phyloP scores from a whole-genome alignment of 2,797 vertebrate species.

The Pitangus sulphuratus region DNA sequence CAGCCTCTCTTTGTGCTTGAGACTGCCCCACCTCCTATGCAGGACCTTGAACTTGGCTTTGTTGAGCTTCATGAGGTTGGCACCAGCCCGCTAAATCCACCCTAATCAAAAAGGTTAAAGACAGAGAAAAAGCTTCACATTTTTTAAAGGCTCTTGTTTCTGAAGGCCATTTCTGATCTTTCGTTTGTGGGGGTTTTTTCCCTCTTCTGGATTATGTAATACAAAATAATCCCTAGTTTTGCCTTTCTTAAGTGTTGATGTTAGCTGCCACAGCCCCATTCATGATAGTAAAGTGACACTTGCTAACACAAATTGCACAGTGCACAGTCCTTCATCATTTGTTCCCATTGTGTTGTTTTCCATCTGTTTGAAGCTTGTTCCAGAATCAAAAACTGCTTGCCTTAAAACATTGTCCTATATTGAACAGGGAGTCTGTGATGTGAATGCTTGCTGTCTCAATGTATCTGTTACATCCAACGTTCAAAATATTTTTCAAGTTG shows the following conservation, averaged over 20 bases:
- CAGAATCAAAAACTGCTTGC: background rate
- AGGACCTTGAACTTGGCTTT: background rate
- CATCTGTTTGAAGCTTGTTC: background rate
- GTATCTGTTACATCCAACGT: background rate
- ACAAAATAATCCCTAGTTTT: background rate
- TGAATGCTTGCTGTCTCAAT: background rate
- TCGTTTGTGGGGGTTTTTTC: rapidly evolving
- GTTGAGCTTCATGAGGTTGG: background rate
- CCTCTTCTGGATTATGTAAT: background rate
- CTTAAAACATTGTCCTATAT: background rate
- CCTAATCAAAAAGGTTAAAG: background rate
- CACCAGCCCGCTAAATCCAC: background rate
- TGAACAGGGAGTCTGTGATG: background rate
- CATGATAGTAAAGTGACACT: background rate
- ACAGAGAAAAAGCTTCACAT: background rate
- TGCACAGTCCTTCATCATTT: background rate
- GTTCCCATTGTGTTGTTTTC: background rate
- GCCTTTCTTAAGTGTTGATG: background rate
- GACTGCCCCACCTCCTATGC: background rate
- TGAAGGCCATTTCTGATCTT: background rate
- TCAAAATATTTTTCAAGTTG: background rate
- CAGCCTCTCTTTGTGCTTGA: background rate
- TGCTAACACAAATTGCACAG: background rate
- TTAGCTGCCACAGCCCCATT: background rate
- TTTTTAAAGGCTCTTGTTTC: background rate